Evolutionary conservation across 2,113 vertebrate genomes (phyloP).

Genomic region (Vanacampus margaritifer): DNA sequence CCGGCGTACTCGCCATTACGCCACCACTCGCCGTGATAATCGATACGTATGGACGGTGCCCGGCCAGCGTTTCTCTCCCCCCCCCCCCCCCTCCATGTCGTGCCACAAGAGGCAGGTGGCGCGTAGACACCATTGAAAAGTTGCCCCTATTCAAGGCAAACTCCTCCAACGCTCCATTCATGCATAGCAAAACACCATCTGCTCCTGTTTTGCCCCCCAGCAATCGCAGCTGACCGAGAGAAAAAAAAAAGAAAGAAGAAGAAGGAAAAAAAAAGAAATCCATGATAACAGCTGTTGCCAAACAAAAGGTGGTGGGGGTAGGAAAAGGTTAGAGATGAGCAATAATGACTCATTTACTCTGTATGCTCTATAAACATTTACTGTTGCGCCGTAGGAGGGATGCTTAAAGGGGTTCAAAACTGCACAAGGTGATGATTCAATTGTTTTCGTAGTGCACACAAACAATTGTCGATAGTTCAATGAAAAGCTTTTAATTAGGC

Average conservation of each 20-base stretch:
- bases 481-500: neutral
- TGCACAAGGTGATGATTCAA: neutral
- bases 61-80: constrained; percentile 72
- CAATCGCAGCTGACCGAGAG: constrained; percentile 99
- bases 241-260: constrained; percentile 52
- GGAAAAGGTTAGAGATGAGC: constrained; percentile 92
- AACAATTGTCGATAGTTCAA: neutral
- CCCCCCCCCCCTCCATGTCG: constrained; percentile 75
- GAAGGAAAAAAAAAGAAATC: constrained; percentile 69
- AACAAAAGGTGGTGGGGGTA: constrained; percentile 87
- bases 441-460: neutral
- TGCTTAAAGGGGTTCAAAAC: neutral
- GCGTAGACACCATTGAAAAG: constrained; percentile 99
- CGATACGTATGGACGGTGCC: constrained; percentile 92
- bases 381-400: constrained; percentile 48
- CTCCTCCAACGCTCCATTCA: constrained; percentile 98
- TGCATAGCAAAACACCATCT: constrained; percentile 99
- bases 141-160: constrained; percentile 95
- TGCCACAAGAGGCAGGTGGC: constrained; percentile 98
- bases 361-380: constrained; percentile 63
- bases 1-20: constrained; percentile 86
- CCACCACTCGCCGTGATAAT: constrained; percentile 86
- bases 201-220: constrained; percentile 99
- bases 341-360: constrained; percentile 75
- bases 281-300: constrained; percentile 99